Evolutionary conservation across 2,888 invertebrate species (phyloP).

Genomic region (Apodemia mormo): DNA sequence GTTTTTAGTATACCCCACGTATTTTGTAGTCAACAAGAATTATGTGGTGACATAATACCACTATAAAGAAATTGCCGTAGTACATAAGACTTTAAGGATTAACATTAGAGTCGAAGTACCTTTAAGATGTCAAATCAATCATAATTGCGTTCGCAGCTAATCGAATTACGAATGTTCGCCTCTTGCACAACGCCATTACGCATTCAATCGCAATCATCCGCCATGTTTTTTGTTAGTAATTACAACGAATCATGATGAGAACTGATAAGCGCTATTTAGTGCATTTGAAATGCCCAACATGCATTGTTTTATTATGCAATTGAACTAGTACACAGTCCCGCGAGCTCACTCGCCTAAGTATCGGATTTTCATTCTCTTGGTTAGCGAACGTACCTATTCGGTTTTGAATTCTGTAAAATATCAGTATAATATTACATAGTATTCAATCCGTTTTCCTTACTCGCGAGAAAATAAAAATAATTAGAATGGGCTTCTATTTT

Average conservation of each 20-base stretch:
- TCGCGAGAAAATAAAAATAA: too few relatives aligned
- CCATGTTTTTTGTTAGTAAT: conserved; percentile 3
- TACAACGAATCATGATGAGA: conserved; percentile 1
- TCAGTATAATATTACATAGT: background rate
- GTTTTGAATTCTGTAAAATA: background rate
- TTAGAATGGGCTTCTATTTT: too few relatives aligned
- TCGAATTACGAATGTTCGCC: background rate
- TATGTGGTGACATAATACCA: too few relatives aligned
- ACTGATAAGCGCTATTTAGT: conserved; percentile 1
- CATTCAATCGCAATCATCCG: conserved; percentile 3
- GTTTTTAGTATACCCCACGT: too few relatives aligned
- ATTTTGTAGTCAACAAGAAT: too few relatives aligned
- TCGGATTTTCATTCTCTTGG: too few relatives aligned
- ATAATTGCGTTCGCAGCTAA: background rate
- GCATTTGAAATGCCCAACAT: background rate
- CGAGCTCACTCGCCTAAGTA: background rate
- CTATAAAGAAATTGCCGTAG: too few relatives aligned
- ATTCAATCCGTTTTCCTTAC: background rate
- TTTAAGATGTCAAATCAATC: background rate
- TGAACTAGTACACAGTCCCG: background rate
- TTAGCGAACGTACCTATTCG: too few relatives aligned
- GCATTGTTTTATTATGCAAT: background rate
- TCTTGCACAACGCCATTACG: conserved; percentile 3
- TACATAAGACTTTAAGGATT: background rate
- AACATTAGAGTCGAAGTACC: background rate